These are phyloP conservation scores for Drosophila setosimentum DNA, from an alignment of 2,888 invertebrate genomes.

Conservation along the genomic window DNA sequence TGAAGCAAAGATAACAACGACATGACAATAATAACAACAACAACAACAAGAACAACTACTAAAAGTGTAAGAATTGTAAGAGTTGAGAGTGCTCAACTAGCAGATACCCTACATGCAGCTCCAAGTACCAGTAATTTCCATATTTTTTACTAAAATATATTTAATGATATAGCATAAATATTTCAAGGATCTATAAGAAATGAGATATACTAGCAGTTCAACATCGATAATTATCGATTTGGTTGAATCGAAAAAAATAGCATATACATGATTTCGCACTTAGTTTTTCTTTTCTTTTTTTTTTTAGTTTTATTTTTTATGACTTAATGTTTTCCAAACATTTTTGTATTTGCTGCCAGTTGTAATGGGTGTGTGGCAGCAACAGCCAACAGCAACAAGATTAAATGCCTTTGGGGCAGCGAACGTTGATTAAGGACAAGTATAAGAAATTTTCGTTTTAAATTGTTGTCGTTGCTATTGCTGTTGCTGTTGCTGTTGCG, in stretches of 20 bases:
- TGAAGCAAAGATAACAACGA: conserved; percentile 71
- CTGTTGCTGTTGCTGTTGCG: conserved; percentile 26
- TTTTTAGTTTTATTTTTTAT: background rate
- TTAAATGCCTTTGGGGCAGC: conserved; percentile 57
- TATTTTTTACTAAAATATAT: background rate
- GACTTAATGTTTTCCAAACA: background rate
- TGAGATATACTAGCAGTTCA: background rate
- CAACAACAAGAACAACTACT: conserved; percentile 1
- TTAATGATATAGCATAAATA: background rate
- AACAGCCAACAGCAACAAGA: conserved; percentile 24
- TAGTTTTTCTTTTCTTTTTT: background rate
- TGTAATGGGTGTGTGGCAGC: background rate
- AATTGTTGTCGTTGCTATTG: conserved; percentile 47
- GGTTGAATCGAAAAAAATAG: background rate
- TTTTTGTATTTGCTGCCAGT: background rate
- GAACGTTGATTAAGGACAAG: conserved; percentile 72
- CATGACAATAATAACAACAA: conserved; percentile 11
- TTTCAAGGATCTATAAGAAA: background rate
- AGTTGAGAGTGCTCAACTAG: background rate
- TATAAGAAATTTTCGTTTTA: conserved; percentile 63
- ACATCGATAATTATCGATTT: conserved; percentile 5
- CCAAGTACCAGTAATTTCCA: background rate
- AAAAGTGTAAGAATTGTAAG: background rate
- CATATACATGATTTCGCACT: background rate
- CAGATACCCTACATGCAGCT: background rate